Conservation (phyloP, 2,888 invertebrate species). For the Pteria penguin region DNA sequence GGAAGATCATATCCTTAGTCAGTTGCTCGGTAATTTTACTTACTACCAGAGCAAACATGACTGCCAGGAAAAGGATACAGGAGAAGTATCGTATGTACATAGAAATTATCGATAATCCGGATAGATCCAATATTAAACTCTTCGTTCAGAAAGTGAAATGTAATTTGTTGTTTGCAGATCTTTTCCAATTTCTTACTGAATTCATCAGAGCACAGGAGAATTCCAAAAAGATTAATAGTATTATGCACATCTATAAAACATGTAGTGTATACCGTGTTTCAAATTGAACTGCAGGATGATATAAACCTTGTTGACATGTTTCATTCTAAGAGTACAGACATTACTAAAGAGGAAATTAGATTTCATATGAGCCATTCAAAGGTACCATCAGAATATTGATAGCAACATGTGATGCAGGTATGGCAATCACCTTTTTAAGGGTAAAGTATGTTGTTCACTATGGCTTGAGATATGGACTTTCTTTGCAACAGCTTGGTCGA, state of each 20-base stretch:
- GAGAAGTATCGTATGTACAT: background rate
- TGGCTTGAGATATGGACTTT: conserved; percentile 1
- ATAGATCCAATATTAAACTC: background rate
- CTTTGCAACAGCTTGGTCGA: background rate
- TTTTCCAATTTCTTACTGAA: background rate
- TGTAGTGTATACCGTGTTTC: background rate
- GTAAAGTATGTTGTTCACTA: background rate
- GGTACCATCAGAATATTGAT: background rate
- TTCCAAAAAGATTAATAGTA: background rate
- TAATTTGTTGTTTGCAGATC: background rate
- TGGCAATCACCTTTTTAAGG: background rate
- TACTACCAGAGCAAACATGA: too few species aligned
- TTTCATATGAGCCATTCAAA: background rate
- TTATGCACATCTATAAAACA: background rate
- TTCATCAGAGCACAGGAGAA: background rate
- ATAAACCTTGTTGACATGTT: conserved; percentile 1
- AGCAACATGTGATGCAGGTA: background rate
- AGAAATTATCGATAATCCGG: conserved; percentile 1
- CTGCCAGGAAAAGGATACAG: background rate
- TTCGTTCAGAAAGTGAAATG: background rate
- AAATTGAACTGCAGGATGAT: background rate
- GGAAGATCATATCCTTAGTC: background rate
- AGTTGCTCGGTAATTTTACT: background rate
- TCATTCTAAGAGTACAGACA: background rate
- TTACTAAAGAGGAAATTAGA: background rate